These are phyloP conservation scores for Nipponacmea schrenckii DNA, from an alignment of 2,888 invertebrate genomes.

Conservation along the genomic window DNA sequence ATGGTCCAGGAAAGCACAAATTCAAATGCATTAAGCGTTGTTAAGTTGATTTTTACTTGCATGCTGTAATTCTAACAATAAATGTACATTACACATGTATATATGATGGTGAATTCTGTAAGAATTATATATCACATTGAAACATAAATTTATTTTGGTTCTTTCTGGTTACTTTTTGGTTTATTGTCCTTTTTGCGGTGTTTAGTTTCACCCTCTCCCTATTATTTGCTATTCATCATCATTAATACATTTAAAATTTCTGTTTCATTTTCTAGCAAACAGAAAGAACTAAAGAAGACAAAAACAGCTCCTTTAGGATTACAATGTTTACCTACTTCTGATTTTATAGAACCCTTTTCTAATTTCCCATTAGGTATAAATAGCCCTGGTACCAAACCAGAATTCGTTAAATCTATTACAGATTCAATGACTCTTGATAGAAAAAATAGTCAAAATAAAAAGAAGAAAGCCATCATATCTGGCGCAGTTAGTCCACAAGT, in stretches of 20 bases:
- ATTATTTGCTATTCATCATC: neutral
- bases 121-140: too few relatives aligned
- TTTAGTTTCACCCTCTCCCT: neutral
- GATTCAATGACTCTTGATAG: conserved; percentile 57
- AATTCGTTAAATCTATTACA: conserved; percentile 54
- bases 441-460: conserved; percentile 28
- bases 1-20: too few relatives aligned
- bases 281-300: conserved; percentile 54
- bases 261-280: conserved; percentile 46
- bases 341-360: conserved; percentile 18
- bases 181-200: neutral
- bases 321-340: conserved; percentile 14
- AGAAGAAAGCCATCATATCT: conserved; percentile 13
- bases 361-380: conserved; percentile 18
- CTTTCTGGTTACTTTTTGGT: neutral
- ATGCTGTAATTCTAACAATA: too few relatives aligned
- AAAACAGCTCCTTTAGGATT: conserved; percentile 51
- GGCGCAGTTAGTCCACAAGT: conserved; percentile 23
- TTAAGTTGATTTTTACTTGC: too few relatives aligned
- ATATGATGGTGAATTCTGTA: too few relatives aligned
- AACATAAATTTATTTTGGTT: too few relatives aligned
- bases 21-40: too few relatives aligned
- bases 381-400: conserved; percentile 33
- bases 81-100: too few relatives aligned
- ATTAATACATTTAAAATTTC: conserved; percentile 13